phyloP scores from a whole-genome alignment of 2,888 invertebrate species.

The Mesorhabditis spiculigera region DNA sequence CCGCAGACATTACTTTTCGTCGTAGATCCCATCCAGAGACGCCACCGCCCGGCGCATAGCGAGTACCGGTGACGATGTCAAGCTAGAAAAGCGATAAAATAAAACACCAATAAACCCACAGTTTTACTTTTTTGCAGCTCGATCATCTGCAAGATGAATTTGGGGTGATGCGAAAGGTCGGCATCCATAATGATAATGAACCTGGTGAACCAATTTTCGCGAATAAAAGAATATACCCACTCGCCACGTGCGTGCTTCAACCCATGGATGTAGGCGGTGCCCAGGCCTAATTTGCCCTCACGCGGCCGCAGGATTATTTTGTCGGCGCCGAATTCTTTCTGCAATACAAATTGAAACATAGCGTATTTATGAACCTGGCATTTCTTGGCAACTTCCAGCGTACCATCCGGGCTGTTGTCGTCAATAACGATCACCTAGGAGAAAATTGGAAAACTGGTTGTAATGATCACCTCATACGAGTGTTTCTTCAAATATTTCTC shows the following conservation, averaged over 20 bases:
- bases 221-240: slow-evolving; percentile 24
- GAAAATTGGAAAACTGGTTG: neutral
- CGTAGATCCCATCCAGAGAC: slow-evolving; percentile 97
- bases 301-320: slow-evolving; percentile 82
- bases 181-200: slow-evolving; percentile 97
- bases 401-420: slow-evolving; percentile 97
- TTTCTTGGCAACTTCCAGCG: slow-evolving; percentile 83
- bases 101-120: slow-evolving; percentile 24
- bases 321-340: slow-evolving; percentile 76
- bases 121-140: slow-evolving; percentile 70
- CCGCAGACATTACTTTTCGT: slow-evolving; percentile 70
- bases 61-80: slow-evolving; percentile 88
- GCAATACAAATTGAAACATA: neutral
- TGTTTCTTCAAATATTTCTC: slow-evolving; percentile 66
- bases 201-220: slow-evolving; percentile 1
- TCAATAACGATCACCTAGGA: slow-evolving; percentile 95
- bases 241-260: slow-evolving; percentile 91
- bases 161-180: slow-evolving; percentile 61
- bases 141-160: slow-evolving; percentile 65
- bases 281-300: slow-evolving; percentile 84
- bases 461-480: slow-evolving; percentile 39
- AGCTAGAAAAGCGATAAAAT: slow-evolving; percentile 63
- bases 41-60: slow-evolving; percentile 79
- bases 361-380: slow-evolving; percentile 67
- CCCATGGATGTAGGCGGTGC: slow-evolving; percentile 96